Percentiles rank a stretch among this genome's conserved stretches.
Evolutionary conservation across 2,888 invertebrate species (phyloP).

Genomic region (Stomorhina lunata): DNA sequence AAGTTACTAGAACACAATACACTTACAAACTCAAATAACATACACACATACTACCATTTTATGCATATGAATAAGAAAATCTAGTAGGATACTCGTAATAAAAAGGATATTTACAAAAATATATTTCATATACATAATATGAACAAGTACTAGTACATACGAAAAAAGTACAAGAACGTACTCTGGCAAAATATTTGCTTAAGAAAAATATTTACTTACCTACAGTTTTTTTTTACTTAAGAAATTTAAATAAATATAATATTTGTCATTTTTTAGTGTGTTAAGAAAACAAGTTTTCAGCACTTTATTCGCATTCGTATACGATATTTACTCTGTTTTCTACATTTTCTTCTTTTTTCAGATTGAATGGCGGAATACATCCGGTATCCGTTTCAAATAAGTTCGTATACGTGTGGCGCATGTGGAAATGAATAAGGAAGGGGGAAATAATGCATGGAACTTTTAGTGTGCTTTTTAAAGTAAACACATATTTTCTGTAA

Average conservation of each 20-base stretch:
- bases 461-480: not conserved
- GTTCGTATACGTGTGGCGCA: conserved; percentile 10
- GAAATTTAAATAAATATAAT: conserved; percentile 59
- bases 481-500: not conserved
- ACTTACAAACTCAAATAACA: conserved; percentile 4
- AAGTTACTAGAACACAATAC: too few relatives aligned
- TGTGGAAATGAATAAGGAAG: conserved; percentile 13
- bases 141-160: not conserved
- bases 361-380: conserved; percentile 73
- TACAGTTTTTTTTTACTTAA: conserved; percentile 7
- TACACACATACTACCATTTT: not conserved
- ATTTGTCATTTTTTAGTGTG: conserved; percentile 46
- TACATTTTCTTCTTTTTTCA: conserved; percentile 56
- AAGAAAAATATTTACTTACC: conserved; percentile 42
- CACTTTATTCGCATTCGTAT: conserved; percentile 34
- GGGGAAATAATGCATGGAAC: not conserved
- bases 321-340: not conserved
- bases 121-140: conserved; percentile 47
- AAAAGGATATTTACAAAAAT: conserved; percentile 62
- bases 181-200: conserved; percentile 33
- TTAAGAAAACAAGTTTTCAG: conserved; percentile 49
- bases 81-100: not conserved
- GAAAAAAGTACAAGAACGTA: not conserved
- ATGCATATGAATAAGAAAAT: conserved; percentile 1
- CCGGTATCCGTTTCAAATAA: conserved; percentile 73